phyloP scores from a whole-genome alignment of 2,113 vertebrate genomes.

The Bubalus kerabau region DNA sequence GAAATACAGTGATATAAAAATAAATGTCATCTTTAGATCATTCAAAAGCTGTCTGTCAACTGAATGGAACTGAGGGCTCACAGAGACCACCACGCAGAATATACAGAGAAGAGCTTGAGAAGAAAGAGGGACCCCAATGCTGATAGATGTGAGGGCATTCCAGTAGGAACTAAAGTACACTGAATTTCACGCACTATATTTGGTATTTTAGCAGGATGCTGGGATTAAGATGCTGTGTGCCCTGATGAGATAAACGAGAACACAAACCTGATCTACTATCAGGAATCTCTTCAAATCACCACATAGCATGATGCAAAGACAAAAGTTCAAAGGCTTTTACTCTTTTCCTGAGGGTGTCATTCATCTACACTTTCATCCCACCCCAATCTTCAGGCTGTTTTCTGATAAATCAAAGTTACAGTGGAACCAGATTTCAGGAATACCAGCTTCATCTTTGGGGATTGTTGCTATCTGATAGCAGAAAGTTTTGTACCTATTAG shows the following conservation, averaged over 20 bases:
- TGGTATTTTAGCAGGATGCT: not conserved
- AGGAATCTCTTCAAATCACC: not conserved
- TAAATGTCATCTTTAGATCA: conserved; percentile 1
- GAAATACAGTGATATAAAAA: not conserved
- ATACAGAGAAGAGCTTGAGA: not conserved
- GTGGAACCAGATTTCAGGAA: not conserved
- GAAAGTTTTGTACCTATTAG: not conserved
- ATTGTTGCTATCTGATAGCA: not conserved
- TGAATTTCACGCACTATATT: not conserved
- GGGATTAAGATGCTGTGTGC: not conserved
- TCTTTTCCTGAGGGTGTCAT: not conserved
- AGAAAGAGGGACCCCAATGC: not conserved
- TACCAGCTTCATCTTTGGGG: not conserved
- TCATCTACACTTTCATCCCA: not conserved
- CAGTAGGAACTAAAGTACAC: not conserved
- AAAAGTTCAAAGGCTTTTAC: not conserved
- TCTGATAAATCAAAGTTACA: not conserved
- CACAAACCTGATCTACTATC: not conserved
- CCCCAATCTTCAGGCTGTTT: not conserved
- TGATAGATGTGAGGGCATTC: not conserved
- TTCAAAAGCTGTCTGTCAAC: not conserved
- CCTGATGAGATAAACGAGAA: not conserved
- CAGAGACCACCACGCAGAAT: not conserved
- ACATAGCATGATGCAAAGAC: not conserved
- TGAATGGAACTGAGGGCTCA: not conserved